Evolutionary conservation across 2,113 vertebrate species (phyloP).

Genomic region (Dromiciops gliroides): DNA sequence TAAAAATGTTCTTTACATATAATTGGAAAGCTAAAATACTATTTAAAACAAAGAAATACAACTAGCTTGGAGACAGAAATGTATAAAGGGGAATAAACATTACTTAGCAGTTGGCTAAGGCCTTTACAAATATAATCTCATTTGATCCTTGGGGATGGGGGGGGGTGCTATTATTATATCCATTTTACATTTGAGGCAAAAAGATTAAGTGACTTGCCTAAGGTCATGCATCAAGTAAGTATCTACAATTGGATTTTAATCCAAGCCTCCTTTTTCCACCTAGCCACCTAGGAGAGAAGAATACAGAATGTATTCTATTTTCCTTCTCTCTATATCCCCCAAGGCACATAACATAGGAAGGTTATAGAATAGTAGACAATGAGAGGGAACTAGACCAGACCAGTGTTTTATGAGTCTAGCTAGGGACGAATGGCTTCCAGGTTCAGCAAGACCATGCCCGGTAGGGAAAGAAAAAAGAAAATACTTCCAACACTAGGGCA

Average conservation of each 20-base stretch:
- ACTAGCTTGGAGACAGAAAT: too few species aligned
- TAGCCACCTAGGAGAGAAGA: too few species aligned
- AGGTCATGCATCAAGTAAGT: background rate
- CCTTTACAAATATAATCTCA: too few species aligned
- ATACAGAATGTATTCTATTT: background rate
- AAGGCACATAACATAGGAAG: background rate
- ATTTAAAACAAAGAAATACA: too few species aligned
- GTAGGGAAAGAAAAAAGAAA: slow-evolving; percentile 52
- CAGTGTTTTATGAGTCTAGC: slow-evolving; percentile 27
- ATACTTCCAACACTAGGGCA: slow-evolving; percentile 15
- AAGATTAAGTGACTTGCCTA: background rate
- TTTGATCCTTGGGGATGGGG: too few species aligned
- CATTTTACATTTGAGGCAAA: background rate
- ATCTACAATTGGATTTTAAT: background rate
- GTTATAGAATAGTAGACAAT: slow-evolving; percentile 59
- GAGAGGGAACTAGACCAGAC: slow-evolving; percentile 44
- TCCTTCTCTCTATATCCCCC: slow-evolving; percentile 7
- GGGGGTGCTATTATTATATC: too few species aligned
- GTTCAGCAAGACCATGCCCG: slow-evolving; percentile 8
- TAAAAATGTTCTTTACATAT: too few species aligned
- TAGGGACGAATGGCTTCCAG: background rate
- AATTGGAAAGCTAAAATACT: too few species aligned
- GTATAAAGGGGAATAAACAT: too few species aligned
- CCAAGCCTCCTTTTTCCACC: too few species aligned
- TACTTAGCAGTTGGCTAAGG: too few species aligned